phyloP scores from a whole-genome alignment of 2,797 vertebrate species.

The Tauraco hartlaubi region DNA sequence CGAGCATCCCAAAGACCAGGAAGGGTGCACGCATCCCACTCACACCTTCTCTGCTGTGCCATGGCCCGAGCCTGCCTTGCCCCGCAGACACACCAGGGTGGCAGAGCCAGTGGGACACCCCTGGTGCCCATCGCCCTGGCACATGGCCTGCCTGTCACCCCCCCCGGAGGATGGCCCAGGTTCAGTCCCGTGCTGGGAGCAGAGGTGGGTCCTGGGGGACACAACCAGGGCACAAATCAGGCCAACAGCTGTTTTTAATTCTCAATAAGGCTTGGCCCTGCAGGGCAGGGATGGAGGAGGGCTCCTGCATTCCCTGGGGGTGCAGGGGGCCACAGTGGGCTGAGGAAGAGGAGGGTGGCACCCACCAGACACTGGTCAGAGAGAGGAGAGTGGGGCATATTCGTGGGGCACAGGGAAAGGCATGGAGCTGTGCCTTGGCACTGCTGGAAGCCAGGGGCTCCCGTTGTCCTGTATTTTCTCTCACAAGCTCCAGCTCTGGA shows the following conservation, averaged over 20 bases:
- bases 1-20: rapidly evolving
- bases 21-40: background rate
- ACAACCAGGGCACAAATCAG: background rate
- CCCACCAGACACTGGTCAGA: background rate
- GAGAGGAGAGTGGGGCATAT: rapidly evolving
- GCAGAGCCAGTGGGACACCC: background rate
- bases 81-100: rapidly evolving
- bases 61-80: background rate
- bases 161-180: background rate
- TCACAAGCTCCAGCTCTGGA: background rate
- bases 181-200: background rate
- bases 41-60: rapidly evolving
- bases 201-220: background rate
- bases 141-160: rapidly evolving
- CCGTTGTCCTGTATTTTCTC: background rate
- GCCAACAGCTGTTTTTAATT: background rate
- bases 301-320: background rate
- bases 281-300: background rate
- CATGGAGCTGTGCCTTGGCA: background rate
- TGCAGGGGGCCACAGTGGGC: rapidly evolving
- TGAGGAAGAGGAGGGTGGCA: background rate
- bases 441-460: background rate
- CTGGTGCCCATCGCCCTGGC: background rate
- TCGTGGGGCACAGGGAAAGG: background rate
- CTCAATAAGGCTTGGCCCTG: background rate